Evolutionary conservation across 2,113 vertebrate genomes (phyloP), one percentile per base, ranked within the genome.

Genomic region (Plotosus lineatus): DNA sequence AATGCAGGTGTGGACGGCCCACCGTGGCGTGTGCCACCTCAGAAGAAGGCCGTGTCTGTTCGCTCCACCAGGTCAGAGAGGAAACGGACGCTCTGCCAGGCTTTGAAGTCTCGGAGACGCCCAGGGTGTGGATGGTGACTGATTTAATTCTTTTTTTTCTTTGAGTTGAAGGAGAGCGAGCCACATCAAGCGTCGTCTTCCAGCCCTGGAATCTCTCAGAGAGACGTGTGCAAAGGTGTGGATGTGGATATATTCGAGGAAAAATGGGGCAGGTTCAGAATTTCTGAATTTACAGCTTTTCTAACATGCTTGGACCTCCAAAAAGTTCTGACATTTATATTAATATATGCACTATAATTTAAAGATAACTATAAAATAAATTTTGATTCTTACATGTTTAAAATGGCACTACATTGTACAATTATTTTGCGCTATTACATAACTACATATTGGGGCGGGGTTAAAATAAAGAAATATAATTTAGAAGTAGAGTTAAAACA

Each of bases 1-100:
- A 95, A 95, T 95, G 95, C 96, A 98, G 96, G 95, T 97, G 96
- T 95, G 94, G 94, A 95, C 91, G 93, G 63, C 87, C 86, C 82
- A 83, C 84, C 83, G 84, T 10, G 69, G 50, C 78, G 26, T 23
- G 48, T 65, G 72, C 75, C 81, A 92, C 91, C 61, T 78, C 50
- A 82, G 91, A 94, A 93, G 94, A 94, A 93, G 88, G 90, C 89
- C 84, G 78, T 90, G 92, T 93, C 95, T 95, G 93, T 95, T 89
- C 87, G 87, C 88, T 83, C 48, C 17, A 85, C 75, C 58, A 86
- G 78, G 55, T 69, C 85, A 79, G 85, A 86, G 55, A 91, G 93
- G 92, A 92, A 92, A 82, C 86, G 86, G 88, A 88, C 89, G 88
- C 87, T 87, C 74, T 58, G 61, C 75, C 84, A 74, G 80, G 80